Evolutionary conservation across 1,140 invertebrate genomes (phyloP).

Genomic region (Panulirus ornatus): DNA sequence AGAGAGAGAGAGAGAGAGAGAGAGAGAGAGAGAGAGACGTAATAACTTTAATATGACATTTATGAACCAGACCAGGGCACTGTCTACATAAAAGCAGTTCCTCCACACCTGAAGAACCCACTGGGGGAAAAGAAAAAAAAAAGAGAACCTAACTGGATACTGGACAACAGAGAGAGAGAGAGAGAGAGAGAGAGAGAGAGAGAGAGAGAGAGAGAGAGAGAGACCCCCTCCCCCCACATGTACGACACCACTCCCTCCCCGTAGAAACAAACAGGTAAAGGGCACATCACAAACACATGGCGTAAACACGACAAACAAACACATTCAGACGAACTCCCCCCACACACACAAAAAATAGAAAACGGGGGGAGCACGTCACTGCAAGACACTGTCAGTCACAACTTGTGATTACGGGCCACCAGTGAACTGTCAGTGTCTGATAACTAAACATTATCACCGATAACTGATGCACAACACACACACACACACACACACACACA

Average conservation of each 20-base stretch:
- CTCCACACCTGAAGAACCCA: not conserved
- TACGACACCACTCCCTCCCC: too few relatives aligned
- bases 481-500: too few relatives aligned
- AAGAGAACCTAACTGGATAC: not conserved
- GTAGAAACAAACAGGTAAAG: not conserved
- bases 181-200: conserved; percentile 6
- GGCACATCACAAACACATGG: not conserved
- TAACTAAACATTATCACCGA: too few relatives aligned
- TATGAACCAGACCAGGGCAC: not conserved
- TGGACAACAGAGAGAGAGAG: not conserved
- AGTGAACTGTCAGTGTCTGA: too few relatives aligned
- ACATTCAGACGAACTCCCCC: not conserved
- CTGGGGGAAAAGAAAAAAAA: not conserved
- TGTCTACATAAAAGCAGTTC: not conserved
- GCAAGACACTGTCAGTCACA: not conserved
- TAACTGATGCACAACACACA: too few relatives aligned
- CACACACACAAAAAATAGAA: not conserved
- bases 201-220: not conserved
- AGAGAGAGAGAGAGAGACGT: not conserved
- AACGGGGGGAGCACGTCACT: not conserved
- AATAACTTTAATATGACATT: not conserved
- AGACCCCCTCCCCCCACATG: too few relatives aligned
- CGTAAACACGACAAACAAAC: not conserved
- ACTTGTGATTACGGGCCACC: too few relatives aligned
- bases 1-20: not conserved